Base-by-base conservation (phyloP, 2,888 invertebrate species). In the Gasteruption jaculator region DNA sequence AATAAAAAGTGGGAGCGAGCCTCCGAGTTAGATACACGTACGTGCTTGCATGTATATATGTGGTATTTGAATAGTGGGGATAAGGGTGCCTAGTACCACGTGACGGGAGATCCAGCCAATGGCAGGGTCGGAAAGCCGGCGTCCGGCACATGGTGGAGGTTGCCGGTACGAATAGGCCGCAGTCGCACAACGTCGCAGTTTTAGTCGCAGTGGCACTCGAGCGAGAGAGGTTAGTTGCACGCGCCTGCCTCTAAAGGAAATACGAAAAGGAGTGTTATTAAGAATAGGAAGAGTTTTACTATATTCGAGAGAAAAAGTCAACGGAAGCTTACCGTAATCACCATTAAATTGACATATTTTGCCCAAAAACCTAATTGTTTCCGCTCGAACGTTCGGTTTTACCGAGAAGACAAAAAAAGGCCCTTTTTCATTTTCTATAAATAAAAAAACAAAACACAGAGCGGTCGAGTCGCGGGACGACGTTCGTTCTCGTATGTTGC, bases 171-270 rank as follows among this genome's bases (percentile, higher is more conserved):
- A 49, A 55, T 55, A 49, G 73, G 73, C 54, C 58, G 61, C 60
- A 61, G 58, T 60, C 53, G 53, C 59, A 57, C 55, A 58, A 45
- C 55, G 58, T 60, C 54, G 60, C 58, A 61, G 58, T 58, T n/a
- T n/a, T 62, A 63, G 65, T 66, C 65, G 65, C 67, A 68, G 63
- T 61, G 63, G 60, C 58, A 61, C 57, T 63, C 64, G 63, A 62
- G 56, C 58, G 58, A 60, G 65, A 63, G n/a, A n/a, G 65, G 65
- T 62, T 66, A 63, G 67, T 66, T 56, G 54, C 56, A 73, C 73
- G 72, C 74, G 75, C 76, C 58, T 63, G 70, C 63, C 71, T 73
- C 71, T 56, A 56, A 51, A 53, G 52, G 56, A 50, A 54, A 56
- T 53, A 56, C 46, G n/a, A n/a, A n/a, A n/a, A n/a, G n/a, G n/a